Percentiles rank a stretch among this genome's conserved stretches.
phyloP scores from a whole-genome alignment of 2,797 vertebrate genomes.

The Capromys pilorides region DNA sequence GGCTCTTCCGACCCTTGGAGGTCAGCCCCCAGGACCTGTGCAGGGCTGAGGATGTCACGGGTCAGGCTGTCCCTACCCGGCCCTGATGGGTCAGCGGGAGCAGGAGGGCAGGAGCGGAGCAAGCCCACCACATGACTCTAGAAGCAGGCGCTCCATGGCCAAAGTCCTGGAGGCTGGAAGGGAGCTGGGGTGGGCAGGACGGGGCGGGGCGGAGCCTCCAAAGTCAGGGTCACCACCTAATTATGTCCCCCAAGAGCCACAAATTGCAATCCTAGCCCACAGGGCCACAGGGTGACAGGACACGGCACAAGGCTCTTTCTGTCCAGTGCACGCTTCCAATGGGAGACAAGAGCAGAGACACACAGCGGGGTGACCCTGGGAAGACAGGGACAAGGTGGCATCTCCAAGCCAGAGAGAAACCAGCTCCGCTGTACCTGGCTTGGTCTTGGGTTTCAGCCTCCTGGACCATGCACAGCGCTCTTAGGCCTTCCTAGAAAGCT shows the following conservation, averaged over 20 bases:
- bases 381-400: fast-evolving
- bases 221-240: background rate
- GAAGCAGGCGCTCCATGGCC: background rate
- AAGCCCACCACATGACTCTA: background rate
- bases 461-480: background rate
- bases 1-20: no score
- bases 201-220: background rate
- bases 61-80: fast-evolving
- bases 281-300: background rate
- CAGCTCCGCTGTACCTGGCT: background rate
- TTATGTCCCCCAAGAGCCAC: background rate
- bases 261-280: background rate
- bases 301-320: background rate
- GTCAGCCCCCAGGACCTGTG: background rate
- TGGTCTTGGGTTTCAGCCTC: background rate
- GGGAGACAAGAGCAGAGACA: background rate
- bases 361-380: fast-evolving
- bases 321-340: background rate
- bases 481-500: background rate
- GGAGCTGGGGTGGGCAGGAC: background rate
- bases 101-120: fast-evolving
- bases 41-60: background rate
- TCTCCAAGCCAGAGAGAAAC: background rate
- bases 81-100: background rate
- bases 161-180: background rate